Evolutionary conservation across 2,888 invertebrate genomes (phyloP), one percentile per base, ranked within the genome.

Genomic region (Nemotelus pantherinus): DNA sequence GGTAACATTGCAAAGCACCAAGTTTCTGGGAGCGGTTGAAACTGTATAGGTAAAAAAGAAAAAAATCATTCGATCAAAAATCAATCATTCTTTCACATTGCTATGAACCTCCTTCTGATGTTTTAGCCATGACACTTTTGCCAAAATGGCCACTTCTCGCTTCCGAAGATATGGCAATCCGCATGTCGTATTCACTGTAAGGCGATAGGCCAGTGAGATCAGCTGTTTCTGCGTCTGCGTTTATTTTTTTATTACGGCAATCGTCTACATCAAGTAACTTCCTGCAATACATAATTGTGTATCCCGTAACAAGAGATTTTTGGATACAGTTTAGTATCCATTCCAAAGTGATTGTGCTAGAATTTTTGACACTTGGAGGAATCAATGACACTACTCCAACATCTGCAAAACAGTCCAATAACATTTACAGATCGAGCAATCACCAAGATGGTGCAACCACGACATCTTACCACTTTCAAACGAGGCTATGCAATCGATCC

Each of bases 271-370:
- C 87, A 74, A 25, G 25, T 25, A 25, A 25, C 25, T 90, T 89
- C 0, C 91, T 91, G 82, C 95, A 95, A 83, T 95, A 95, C 74
- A 90, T 91, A 76, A 95, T 90, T 74, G 90, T 90, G 85, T 93
- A 95, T 39, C 94, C 95, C 80, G 89, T 90, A 41, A 95, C 90
- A 74, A 91, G 90, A 2, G 92, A 92, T 74, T 92, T 90, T 82
- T 94, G 91, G 0, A 92, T 90, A 84, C 95, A 95, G 79, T 93
- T 93, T 81, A 95, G 89, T 78, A 90, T 91, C 95, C 95, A 95
- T 60, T 90, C 90, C 10, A 95, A 88, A 75, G 89, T 88, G n/a
- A 93, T 90, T 47, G 86, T 88, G 47, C 88, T 87, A 6, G 90
- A 86, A 10, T 87, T 88, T 9, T 88, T 87, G 2, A 85, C 83